These are phyloP conservation scores for Channallabes apus DNA, from an alignment of 2,797 vertebrate genomes.

Conservation along the genomic window DNA sequence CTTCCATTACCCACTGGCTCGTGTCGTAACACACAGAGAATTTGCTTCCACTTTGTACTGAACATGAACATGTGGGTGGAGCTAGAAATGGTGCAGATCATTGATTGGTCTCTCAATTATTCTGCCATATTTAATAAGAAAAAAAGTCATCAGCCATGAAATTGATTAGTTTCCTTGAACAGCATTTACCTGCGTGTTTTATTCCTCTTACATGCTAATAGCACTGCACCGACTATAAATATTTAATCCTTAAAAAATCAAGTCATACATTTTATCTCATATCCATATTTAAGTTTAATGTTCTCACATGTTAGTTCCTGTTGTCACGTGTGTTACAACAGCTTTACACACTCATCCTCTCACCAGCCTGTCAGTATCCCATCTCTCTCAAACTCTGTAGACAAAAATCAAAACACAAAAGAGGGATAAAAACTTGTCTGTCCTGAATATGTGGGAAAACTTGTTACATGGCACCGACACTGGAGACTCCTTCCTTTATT, in stretches of 20 bases:
- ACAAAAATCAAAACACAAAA: background rate
- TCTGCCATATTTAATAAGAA: background rate
- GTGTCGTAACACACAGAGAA: background rate
- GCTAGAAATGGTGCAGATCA: background rate
- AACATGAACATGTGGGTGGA: slow-evolving; percentile 5
- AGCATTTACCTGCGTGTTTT: background rate
- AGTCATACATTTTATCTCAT: background rate
- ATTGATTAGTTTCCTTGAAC: background rate
- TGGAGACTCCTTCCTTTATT: background rate
- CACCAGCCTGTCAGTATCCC: background rate
- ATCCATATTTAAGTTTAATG: background rate
- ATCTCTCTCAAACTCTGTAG: background rate
- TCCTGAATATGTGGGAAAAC: background rate
- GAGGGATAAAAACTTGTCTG: background rate
- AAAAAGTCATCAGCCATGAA: background rate
- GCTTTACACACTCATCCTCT: background rate
- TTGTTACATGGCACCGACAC: background rate
- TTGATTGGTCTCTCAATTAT: background rate
- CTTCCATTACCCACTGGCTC: background rate
- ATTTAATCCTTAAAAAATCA: background rate
- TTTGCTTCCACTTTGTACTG: background rate
- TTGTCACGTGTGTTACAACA: background rate
- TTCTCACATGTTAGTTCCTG: background rate
- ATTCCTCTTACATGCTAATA: background rate
- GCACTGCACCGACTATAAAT: background rate